Conservation (phyloP, 1,140 invertebrate genomes). For the Drosophila eugracilis region DNA sequence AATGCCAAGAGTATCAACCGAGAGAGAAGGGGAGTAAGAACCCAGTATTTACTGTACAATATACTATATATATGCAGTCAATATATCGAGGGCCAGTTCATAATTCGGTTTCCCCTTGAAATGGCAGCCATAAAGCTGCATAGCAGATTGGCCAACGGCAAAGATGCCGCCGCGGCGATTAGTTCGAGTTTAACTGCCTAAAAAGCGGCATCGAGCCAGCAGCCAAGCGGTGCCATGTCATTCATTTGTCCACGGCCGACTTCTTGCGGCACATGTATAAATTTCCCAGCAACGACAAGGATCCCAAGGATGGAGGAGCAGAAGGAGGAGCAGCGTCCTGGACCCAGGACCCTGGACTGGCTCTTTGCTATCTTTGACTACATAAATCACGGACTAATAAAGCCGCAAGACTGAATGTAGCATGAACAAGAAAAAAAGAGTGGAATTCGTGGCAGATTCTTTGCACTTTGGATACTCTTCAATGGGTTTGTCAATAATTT, state of each 20-base stretch:
- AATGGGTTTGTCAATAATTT: neutral
- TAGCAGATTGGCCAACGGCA: constrained; percentile 60
- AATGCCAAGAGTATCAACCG: constrained; percentile 59
- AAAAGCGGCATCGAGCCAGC: constrained; percentile 45
- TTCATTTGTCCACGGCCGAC: constrained; percentile 81
- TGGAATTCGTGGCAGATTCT: neutral
- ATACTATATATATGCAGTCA: constrained; percentile 50
- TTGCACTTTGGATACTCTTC: constrained; percentile 13
- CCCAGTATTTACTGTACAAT: constrained; percentile 6
- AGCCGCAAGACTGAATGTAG: constrained; percentile 77
- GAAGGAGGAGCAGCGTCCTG: constrained; percentile 3
- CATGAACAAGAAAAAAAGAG: constrained; percentile 29
- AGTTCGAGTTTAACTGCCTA: constrained; percentile 77
- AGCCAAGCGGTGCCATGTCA: constrained; percentile 71
- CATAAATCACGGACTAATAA: constrained; percentile 83
- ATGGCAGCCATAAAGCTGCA: constrained; percentile 76
- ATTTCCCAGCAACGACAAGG: constrained; percentile 69
- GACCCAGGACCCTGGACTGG: constrained; percentile 41
- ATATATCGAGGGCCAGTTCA: constrained; percentile 69
- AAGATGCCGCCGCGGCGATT: constrained; percentile 71
- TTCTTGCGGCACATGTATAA: constrained; percentile 77
- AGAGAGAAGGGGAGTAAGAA: no score
- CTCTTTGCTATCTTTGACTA: constrained; percentile 78
- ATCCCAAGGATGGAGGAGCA: constrained; percentile 5
- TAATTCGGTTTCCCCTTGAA: constrained; percentile 68